Base-by-base conservation (phyloP, 2,113 vertebrate species). In the Corvus moneduloides region DNA sequence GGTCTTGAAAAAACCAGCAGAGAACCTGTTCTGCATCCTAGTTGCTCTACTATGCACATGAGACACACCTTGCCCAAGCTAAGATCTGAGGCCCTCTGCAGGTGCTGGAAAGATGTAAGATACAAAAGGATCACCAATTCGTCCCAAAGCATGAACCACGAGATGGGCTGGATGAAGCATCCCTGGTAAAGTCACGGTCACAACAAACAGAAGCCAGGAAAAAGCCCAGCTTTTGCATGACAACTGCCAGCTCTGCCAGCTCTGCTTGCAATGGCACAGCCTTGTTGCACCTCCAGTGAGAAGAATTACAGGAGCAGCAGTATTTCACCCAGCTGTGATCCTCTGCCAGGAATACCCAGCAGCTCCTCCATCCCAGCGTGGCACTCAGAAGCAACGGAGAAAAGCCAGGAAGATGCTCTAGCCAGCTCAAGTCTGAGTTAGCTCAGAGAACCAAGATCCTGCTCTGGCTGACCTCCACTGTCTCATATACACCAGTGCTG, bases 21-120 rank as follows among this genome's bases (percentile, higher is more conserved):
- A 89, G 28, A 89, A 72, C 9, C 6, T 72, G 12, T 49, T n/a
- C 59, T 58, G 6, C 58, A 76, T 26, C 20, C 33, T 37, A 22
- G 33, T 26, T 11, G 3, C 10, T 41, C 24, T 54, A 4, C 62
- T 30, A 27, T 1, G 1, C 33, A 82, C 0, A 0, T 13, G 32
- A 84, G 18, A 68, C 39, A 9, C 20, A 35, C 12, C 39, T 64
- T 43, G 6, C 35, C 28, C 39, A 67, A 56, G 81, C 12, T 28
- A 77, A 81, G 61, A 27, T 3, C 24, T 62, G 18, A 78, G 30
- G 37, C 54, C 24, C 33, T 67, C 43, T 13, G 4, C 18, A 71
- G 56, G 16, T 37, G 6, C 2, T 54, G 19, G 26, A 74, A 84
- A 73, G 41, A 35, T 19, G 43, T 0, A 28, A 69, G 7, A 24